Percentiles rank a stretch among this genome's conserved stretches.
phyloP scores from a whole-genome alignment of 2,888 invertebrate genomes.

The Physocephala rufipes region DNA sequence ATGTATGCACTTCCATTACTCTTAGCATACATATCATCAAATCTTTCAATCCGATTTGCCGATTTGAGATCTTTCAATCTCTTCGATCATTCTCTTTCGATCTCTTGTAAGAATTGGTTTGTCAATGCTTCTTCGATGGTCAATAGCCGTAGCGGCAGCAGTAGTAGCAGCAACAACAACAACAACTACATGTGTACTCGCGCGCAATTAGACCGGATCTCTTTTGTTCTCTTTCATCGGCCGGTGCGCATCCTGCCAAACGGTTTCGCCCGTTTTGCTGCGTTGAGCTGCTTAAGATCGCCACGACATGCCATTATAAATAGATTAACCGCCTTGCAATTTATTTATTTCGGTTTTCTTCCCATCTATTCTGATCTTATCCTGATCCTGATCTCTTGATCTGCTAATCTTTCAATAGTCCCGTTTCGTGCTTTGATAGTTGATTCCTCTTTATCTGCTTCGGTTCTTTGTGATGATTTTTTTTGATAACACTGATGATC shows the following conservation, averaged over 20 bases:
- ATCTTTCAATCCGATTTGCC: no score
- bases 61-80: neutral
- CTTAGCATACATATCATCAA: neutral
- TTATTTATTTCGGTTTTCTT: constrained; percentile 46
- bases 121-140: constrained; percentile 14
- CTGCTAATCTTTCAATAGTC: constrained; percentile 34
- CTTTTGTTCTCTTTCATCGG: constrained; percentile 28
- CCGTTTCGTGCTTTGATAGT: constrained; percentile 36
- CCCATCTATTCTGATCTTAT: no score
- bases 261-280: constrained; percentile 50
- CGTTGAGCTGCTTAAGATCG: constrained; percentile 59
- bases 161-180: no score
- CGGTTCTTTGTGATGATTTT: constrained; percentile 38
- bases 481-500: neutral
- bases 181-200: no score
- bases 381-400: constrained; percentile 49
- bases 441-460: constrained; percentile 37
- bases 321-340: constrained; percentile 67
- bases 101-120: no score
- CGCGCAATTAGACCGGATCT: constrained; percentile 59
- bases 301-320: constrained; percentile 54
- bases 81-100: neutral
- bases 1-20: neutral
- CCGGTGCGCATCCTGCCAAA: constrained; percentile 14
- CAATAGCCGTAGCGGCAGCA: no score